Evolutionary conservation across 2,888 invertebrate species (phyloP).

Genomic region (Allophyes oxyacanthae): DNA sequence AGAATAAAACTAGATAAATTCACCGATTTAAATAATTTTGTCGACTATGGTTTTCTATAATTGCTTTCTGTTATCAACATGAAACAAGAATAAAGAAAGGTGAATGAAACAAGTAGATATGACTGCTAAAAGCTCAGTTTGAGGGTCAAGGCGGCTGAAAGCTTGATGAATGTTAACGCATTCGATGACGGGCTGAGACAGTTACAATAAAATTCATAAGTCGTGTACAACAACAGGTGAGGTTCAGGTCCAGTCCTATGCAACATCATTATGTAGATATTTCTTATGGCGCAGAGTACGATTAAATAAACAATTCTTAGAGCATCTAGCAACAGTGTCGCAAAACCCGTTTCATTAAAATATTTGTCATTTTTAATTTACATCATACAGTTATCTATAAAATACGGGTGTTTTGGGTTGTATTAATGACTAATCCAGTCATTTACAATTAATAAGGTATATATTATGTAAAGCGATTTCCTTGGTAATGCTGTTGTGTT

Average conservation of each 20-base stretch:
- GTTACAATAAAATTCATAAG: slow-evolving; percentile 32
- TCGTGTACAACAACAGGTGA: background rate
- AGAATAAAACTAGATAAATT: too few relatives aligned
- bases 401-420: slow-evolving; percentile 70
- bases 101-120: too few relatives aligned
- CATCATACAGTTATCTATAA: slow-evolving; percentile 69
- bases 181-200: slow-evolving; percentile 9
- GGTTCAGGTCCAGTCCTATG: background rate
- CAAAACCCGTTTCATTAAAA: slow-evolving; percentile 62
- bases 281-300: slow-evolving; percentile 1
- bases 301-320: slow-evolving; percentile 11
- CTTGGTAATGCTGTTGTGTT: slow-evolving; percentile 82
- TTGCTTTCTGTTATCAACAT: background rate
- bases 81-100: slow-evolving; percentile 11
- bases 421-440: slow-evolving; percentile 68
- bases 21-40: too few relatives aligned
- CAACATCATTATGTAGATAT: background rate
- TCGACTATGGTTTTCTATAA: too few relatives aligned
- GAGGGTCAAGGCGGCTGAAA: slow-evolving; percentile 17
- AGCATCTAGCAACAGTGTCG: slow-evolving; percentile 66
- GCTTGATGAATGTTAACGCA: background rate
- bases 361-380: slow-evolving; percentile 72
- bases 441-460: slow-evolving; percentile 71
- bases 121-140: too few relatives aligned
- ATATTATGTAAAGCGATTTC: slow-evolving; percentile 81